Base-by-base conservation (phyloP, 2,888 invertebrate genomes). In the Sylvicola fuscatus region DNA sequence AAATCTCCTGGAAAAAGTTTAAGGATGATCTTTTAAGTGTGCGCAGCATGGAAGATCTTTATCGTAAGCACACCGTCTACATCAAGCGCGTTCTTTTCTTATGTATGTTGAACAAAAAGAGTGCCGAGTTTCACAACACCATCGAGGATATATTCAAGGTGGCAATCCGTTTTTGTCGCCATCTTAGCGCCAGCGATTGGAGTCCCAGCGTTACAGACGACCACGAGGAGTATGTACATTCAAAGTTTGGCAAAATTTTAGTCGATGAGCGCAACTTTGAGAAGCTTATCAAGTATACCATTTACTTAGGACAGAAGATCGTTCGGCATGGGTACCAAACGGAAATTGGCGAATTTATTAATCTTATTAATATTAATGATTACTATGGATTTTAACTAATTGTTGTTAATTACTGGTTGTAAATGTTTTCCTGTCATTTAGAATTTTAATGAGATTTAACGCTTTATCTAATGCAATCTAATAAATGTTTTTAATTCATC, bases 81-180 rank as follows among this genome's bases (percentile, higher is more conserved):
- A 65, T 84, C 3, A 83, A 81, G 53, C 72, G 73, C 43, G 69
- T 83, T 28, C 52, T 77, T 28, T 80, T 78, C 45, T 65, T 81
- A 44, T 81, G 82, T 44, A 64, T 82, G 45, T 52, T 83, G 3
- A 81, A 77, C 45, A 68, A 72, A 37, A 66, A 72, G 35, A 75
- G 77, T 21, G 65, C 66, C 17, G 72, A 72, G 3, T 68, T 82
- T 27, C 69, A 72, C 52, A 72, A 72, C 43, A 63, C 75, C 1
- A 58, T 83, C 27, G 70, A 75, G 37, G 73, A 72, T 50, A 72
- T 79, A 13, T 78, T 81, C 46, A 69, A 69, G 34, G 70, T 80
- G 6, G 72, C 78, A 27, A 51, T 82, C 42, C 73, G 77, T 47
- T 39, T 39, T 36, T 36, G 29, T 38, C 36, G 58, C 37, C 51